Evolutionary conservation across 2,113 vertebrate species (phyloP).

Genomic region (Odontophorus gujanensis): DNA sequence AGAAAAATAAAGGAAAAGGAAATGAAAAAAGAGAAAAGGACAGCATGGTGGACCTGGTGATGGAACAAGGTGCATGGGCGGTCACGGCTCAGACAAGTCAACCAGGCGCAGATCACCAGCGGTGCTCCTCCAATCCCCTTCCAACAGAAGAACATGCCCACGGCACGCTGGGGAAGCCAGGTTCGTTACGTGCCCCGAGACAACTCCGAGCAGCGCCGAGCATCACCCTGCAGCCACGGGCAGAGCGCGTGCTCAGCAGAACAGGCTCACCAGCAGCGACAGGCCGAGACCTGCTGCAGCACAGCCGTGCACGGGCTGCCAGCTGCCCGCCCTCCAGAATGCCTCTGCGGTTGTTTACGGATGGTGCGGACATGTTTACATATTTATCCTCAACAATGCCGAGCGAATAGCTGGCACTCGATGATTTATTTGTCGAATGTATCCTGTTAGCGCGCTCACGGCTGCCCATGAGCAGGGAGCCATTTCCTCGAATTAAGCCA

Average conservation of each 20-base stretch:
- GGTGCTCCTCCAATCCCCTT: neutral
- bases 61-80: neutral
- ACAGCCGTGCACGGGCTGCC: constrained; percentile 22
- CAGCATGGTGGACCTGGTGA: neutral
- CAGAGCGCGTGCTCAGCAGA: neutral
- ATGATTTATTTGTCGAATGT: constrained; percentile 14
- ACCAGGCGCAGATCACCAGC: neutral
- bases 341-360: constrained; percentile 16
- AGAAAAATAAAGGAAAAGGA: fast-evolving
- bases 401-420: constrained; percentile 1
- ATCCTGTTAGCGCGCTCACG: constrained; percentile 6
- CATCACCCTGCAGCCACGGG: neutral
- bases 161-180: neutral
- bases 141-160: neutral
- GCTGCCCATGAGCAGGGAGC: neutral
- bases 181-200: neutral
- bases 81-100: neutral
- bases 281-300: constrained; percentile 6
- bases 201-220: neutral
- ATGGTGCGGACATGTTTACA: constrained; percentile 10
- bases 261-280: constrained; percentile 46
- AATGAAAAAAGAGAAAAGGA: neutral
- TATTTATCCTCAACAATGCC: constrained; percentile 22
- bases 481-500: neutral
- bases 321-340: neutral